Conservation (phyloP, 1,140 invertebrate genomes). For the Drosophila kohkoa region DNA sequence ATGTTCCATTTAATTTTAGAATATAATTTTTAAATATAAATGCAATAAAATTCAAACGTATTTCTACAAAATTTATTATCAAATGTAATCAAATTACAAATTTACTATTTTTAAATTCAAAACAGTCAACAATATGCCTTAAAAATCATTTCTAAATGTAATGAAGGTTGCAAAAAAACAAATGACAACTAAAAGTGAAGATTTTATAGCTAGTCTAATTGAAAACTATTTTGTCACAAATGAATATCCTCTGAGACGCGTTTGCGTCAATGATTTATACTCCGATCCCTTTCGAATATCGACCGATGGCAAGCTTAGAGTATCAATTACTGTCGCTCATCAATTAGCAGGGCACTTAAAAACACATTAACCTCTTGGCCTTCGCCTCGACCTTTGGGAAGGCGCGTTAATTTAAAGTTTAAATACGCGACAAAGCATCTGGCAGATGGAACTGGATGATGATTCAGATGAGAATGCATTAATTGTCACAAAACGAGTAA, state of each 20-base stretch:
- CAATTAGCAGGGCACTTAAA: slow-evolving; percentile 77
- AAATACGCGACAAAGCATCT: slow-evolving; percentile 5
- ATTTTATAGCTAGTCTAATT: no score
- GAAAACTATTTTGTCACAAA: no score
- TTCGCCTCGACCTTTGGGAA: slow-evolving; percentile 69
- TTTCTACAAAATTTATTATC: no score
- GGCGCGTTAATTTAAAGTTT: slow-evolving; percentile 59
- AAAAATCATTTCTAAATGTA: no score
- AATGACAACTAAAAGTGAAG: no score
- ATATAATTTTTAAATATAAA: no score
- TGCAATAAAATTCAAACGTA: no score
- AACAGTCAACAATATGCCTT: no score
- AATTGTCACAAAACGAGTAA: slow-evolving; percentile 66
- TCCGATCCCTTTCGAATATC: slow-evolving; percentile 6
- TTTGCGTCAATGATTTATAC: slow-evolving; percentile 1
- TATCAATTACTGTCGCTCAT: slow-evolving; percentile 30
- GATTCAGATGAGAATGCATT: slow-evolving; percentile 61
- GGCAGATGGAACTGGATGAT: slow-evolving; percentile 11
- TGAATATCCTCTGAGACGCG: background rate
- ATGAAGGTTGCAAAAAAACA: no score
- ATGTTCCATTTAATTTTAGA: no score
- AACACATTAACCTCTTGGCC: slow-evolving; percentile 74
- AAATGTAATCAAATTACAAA: no score
- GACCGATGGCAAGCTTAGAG: background rate
- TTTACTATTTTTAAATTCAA: no score